These are phyloP conservation scores for Capreolus pygargus DNA, from an alignment of 2,113 vertebrate species.

Conservation along the genomic window DNA sequence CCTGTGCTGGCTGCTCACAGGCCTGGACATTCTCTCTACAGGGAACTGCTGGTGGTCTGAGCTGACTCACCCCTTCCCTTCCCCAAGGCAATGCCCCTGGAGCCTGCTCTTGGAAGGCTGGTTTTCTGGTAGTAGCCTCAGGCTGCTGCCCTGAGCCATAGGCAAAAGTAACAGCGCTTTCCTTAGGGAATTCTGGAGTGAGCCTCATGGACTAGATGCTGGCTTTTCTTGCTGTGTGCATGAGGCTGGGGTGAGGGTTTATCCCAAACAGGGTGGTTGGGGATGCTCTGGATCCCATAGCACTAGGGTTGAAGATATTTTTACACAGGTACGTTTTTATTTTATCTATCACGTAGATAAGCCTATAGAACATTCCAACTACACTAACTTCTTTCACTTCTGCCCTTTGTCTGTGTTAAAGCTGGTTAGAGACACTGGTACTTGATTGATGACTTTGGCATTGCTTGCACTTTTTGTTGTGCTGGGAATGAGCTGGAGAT, in stretches of 20 bases:
- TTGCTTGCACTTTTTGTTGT: neutral
- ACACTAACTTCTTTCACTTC: neutral
- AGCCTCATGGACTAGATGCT: neutral
- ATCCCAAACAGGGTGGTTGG: conserved; percentile 7
- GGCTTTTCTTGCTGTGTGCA: neutral
- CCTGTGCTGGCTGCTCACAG: neutral
- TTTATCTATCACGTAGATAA: neutral
- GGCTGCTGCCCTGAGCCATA: neutral
- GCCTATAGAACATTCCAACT: neutral
- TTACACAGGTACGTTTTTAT: neutral
- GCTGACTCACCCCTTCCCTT: neutral
- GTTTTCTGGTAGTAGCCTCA: neutral
- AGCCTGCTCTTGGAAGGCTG: neutral
- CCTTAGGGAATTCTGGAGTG: neutral
- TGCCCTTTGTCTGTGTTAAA: neutral
- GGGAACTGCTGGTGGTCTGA: conserved; percentile 16
- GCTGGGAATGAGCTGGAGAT: conserved; percentile 39
- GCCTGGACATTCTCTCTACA: neutral
- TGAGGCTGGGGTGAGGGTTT: neutral
- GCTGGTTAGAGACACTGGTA: neutral
- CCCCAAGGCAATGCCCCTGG: neutral
- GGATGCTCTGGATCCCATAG: neutral
- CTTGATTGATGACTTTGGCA: conserved; percentile 43
- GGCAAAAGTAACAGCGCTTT: conserved; percentile 24
- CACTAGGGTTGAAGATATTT: neutral